Conservation (phyloP, 35 echinoderm and acorn worm species). For the Heliocidaris tuberculata region DNA sequence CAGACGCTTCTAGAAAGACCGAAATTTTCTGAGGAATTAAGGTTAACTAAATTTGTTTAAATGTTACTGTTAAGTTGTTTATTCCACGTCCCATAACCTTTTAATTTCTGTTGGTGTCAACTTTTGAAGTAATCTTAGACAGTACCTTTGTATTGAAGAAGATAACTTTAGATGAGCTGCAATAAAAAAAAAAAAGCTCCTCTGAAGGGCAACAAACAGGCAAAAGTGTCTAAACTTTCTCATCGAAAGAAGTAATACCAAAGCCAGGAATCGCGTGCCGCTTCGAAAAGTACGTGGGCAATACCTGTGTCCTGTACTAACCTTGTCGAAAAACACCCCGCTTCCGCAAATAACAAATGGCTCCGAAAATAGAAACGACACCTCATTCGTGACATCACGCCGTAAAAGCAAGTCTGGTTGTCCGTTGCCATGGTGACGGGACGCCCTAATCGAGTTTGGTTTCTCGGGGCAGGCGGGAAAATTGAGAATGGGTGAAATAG, state of each 20-base stretch:
- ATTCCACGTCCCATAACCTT: too few relatives aligned
- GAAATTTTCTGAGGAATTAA: too few relatives aligned
- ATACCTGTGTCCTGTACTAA: background rate
- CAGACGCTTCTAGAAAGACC: too few relatives aligned
- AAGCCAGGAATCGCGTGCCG: background rate
- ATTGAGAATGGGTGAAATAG: slow-evolving; percentile 11
- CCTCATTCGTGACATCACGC: slow-evolving; percentile 24
- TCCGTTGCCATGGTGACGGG: slow-evolving; percentile 22
- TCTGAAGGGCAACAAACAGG: background rate
- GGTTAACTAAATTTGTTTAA: too few relatives aligned
- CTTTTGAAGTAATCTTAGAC: too few relatives aligned
- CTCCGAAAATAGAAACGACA: background rate
- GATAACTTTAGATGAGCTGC: background rate
- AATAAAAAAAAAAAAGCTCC: background rate
- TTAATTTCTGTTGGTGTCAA: too few relatives aligned
- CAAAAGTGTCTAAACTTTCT: background rate
- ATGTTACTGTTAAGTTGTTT: too few relatives aligned
- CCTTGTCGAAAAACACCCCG: background rate
- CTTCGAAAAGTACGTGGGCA: background rate
- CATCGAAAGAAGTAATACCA: background rate
- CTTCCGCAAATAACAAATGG: slow-evolving; percentile 2
- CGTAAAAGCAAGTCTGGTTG: background rate
- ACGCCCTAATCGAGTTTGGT: slow-evolving; percentile 21
- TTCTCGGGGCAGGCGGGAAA: background rate
- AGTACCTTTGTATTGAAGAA: background rate